phyloP scores from a whole-genome alignment of 2,113 vertebrate genomes.

The Danionella cerebrum region DNA sequence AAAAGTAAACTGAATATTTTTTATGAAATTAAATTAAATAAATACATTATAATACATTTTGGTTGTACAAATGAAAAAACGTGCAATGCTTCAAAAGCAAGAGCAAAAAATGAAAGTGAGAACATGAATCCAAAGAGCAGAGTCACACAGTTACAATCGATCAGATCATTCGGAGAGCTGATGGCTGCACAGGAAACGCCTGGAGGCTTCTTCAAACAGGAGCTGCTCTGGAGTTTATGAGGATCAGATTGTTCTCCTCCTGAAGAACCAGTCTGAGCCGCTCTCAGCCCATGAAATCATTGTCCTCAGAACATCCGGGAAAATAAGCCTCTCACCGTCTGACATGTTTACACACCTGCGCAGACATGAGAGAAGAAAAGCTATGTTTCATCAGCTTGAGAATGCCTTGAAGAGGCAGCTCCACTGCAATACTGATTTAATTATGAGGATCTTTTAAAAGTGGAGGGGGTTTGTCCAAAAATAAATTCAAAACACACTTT shows the following conservation, averaged over 20 bases:
- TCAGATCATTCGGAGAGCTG: not conserved
- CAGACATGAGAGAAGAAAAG: not conserved
- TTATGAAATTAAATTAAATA: no score
- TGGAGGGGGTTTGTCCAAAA: no score
- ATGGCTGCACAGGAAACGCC: not conserved
- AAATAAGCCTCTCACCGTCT: not conserved
- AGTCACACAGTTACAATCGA: not conserved
- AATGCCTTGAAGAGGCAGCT: not conserved
- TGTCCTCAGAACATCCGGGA: not conserved
- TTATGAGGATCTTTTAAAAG: not conserved
- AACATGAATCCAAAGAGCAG: not conserved
- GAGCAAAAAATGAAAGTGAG: not conserved
- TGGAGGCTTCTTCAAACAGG: not conserved
- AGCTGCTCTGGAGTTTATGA: not conserved
- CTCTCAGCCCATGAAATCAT: constrained; percentile 17
- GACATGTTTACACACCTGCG: constrained; percentile 1
- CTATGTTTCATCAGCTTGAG: not conserved
- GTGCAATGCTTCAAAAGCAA: not conserved
- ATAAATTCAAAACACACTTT: no score
- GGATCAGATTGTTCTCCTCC: not conserved
- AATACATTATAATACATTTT: no score
- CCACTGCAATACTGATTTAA: not conserved
- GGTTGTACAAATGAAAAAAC: not conserved
- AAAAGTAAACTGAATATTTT: no score
- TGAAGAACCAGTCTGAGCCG: not conserved